A percentile compares a stretch with the other conserved stretches of the same genome.
These are phyloP conservation scores for Invenusta paracnida DNA, from an alignment of 2,888 invertebrate species.

Conservation along the genomic window DNA sequence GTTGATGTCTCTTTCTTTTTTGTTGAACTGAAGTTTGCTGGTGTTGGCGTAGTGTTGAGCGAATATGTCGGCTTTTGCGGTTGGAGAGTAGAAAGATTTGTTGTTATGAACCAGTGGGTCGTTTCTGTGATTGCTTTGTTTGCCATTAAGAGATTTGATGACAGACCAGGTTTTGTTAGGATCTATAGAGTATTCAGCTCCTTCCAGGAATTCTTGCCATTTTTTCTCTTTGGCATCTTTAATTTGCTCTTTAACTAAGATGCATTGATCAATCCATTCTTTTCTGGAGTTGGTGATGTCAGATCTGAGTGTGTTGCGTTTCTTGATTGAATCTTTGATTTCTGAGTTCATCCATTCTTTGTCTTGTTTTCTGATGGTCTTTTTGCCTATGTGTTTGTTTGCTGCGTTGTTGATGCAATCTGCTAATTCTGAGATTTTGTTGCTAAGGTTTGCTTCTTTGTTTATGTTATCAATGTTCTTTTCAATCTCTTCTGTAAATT, in stretches of 20 bases:
- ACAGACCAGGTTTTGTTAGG: background rate
- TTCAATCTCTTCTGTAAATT: background rate
- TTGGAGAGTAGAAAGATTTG: background rate
- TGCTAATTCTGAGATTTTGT: background rate
- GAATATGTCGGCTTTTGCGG: background rate
- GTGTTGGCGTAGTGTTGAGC: background rate
- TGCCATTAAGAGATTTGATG: background rate
- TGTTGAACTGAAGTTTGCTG: background rate
- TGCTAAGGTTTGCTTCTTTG: background rate
- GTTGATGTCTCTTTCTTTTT: background rate
- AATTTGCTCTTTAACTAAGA: background rate
- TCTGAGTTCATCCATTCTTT: background rate
- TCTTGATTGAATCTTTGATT: background rate
- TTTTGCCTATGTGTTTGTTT: background rate
- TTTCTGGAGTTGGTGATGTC: background rate
- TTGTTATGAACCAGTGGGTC: background rate
- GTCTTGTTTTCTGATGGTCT: background rate
- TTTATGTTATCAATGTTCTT: background rate
- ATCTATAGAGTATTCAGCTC: background rate
- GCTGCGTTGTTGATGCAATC: background rate
- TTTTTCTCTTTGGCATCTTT: background rate
- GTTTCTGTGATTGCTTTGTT: background rate
- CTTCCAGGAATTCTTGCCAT: background rate
- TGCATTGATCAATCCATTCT: background rate
- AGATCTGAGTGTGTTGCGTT: background rate